These are phyloP conservation scores for Furcula furcula DNA, from an alignment of 2,888 invertebrate species.

Conservation along the genomic window DNA sequence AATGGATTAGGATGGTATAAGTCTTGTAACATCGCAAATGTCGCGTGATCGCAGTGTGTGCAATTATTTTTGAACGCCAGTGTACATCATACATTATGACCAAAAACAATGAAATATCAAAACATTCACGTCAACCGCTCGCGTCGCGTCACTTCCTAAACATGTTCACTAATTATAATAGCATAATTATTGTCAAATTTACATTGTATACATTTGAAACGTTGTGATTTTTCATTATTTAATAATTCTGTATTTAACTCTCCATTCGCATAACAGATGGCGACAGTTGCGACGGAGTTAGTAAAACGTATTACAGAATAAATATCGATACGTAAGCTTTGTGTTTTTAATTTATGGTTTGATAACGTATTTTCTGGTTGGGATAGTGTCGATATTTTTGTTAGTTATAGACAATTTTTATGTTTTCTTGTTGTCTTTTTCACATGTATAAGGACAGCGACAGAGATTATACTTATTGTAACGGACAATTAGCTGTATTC, in stretches of 20 bases:
- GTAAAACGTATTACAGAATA: conserved; percentile 20
- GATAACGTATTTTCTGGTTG: no score
- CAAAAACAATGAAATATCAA: conserved; percentile 35
- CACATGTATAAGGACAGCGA: no score
- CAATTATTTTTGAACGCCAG: conserved; percentile 16
- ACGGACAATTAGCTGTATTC: no score
- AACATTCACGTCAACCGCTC: conserved; percentile 17
- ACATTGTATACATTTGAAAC: conserved; percentile 11
- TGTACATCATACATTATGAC: conserved; percentile 12
- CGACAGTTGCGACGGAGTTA: conserved; percentile 1
- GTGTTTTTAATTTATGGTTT: conserved; percentile 25
- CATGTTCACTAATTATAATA: no score
- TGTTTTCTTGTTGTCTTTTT: no score
- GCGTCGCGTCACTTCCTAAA: no score
- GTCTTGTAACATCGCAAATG: no score
- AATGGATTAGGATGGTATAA: no score
- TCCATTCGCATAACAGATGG: conserved; percentile 3
- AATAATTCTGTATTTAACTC: conserved; percentile 3
- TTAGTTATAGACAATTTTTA: no score
- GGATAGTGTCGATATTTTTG: no score
- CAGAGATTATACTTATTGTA: no score
- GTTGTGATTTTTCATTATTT: conserved; percentile 33
- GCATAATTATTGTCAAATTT: conserved; percentile 26
- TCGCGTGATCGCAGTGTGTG: no score
- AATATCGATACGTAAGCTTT: conserved; percentile 27